These are phyloP conservation scores for Sympetrum striolatum DNA, from an alignment of 2,888 invertebrate genomes.

Conservation along the genomic window DNA sequence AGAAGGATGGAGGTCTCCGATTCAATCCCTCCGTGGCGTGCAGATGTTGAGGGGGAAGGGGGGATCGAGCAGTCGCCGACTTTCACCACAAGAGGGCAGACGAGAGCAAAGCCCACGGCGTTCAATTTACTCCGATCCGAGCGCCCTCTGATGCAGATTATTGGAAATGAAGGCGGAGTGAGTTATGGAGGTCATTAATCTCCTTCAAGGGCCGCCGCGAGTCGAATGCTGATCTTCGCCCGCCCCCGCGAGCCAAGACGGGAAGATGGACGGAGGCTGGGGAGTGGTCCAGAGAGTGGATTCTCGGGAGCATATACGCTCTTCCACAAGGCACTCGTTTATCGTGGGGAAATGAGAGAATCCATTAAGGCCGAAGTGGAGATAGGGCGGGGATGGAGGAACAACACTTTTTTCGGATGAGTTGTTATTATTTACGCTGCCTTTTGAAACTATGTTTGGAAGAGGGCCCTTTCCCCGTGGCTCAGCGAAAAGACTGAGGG, in stretches of 20 bases:
- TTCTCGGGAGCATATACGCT: background rate
- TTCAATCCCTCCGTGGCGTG: background rate
- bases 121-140: constrained; percentile 1
- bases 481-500: background rate
- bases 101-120: background rate
- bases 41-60: background rate
- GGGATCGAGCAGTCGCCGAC: background rate
- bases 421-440: background rate
- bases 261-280: background rate
- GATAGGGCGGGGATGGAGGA: background rate
- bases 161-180: constrained; percentile 39
- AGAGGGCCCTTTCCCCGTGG: background rate
- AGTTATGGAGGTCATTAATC: constrained; percentile 26
- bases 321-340: background rate
- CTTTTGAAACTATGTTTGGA: background rate
- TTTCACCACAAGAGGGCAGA: background rate
- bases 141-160: constrained; percentile 25
- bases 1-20: background rate
- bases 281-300: background rate
- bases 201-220: background rate
- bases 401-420: background rate
- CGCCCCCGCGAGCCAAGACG: background rate
- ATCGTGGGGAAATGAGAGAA: background rate
- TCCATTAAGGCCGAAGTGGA: background rate
- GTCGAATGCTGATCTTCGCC: constrained; percentile 9